A percentile compares a stretch with the other conserved stretches of the same genome.
Conservation (phyloP, 2,888 invertebrate species). For the Oscheius myriophilus region DNA sequence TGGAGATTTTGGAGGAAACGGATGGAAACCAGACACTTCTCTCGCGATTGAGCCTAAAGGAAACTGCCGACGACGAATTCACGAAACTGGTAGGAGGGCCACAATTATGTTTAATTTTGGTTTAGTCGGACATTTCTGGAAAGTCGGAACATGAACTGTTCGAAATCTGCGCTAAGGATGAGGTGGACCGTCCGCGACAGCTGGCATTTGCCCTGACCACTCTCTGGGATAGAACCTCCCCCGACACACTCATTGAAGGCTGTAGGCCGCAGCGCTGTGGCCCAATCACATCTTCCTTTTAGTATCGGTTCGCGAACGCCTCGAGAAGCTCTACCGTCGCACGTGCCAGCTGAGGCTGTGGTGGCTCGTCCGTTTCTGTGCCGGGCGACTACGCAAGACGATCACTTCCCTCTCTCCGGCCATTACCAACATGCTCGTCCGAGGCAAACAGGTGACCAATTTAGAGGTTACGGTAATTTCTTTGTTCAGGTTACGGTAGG, state of each 20-base stretch:
- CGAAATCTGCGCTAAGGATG: conserved; percentile 55
- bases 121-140: conserved; percentile 43
- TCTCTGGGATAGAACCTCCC: conserved; percentile 55
- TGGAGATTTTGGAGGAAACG: conserved; percentile 61
- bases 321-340: conserved; percentile 72
- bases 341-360: conserved; percentile 70
- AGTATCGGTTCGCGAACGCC: conserved; percentile 71
- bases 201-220: conserved; percentile 63
- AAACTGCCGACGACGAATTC: conserved; percentile 48
- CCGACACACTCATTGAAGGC: conserved; percentile 54
- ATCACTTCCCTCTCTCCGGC: conserved; percentile 98
- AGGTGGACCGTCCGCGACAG: conserved; percentile 56
- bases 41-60: conserved; percentile 46
- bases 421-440: conserved; percentile 94
- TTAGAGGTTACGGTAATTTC: background rate
- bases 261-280: conserved; percentile 6
- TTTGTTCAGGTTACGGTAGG: conserved; percentile 49
- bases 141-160: conserved; percentile 51
- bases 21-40: conserved; percentile 46
- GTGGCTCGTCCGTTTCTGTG: conserved; percentile 85
- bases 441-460: conserved; percentile 95
- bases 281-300: conserved; percentile 15
- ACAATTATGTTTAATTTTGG: too few relatives aligned
- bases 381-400: conserved; percentile 89
- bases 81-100: conserved; percentile 22